Conservation (phyloP, 2,113 vertebrate genomes). For the Crotalus helleri region DNA sequence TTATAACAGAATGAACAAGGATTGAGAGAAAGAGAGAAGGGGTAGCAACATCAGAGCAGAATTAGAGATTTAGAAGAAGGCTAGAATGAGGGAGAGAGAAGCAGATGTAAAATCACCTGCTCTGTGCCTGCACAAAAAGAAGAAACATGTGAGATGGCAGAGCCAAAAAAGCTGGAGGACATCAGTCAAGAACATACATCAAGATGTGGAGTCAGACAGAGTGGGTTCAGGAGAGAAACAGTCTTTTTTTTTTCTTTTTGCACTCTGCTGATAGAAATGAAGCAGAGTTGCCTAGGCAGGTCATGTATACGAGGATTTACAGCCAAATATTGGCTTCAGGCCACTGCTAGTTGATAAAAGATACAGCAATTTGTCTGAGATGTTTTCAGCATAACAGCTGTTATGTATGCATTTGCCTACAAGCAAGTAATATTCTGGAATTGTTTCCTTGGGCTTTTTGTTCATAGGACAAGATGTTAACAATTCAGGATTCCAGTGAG, state of each 20-base stretch:
- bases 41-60: background rate
- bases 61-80: background rate
- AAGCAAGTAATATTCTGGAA: conserved; percentile 37
- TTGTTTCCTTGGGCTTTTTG: conserved; percentile 25
- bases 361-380: background rate
- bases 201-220: background rate
- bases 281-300: background rate
- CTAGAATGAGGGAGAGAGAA: background rate
- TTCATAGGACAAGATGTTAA: conserved; percentile 40
- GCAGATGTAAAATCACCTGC: no score
- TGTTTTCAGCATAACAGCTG: background rate
- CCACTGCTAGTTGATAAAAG: conserved; percentile 8
- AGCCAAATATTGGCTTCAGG: background rate
- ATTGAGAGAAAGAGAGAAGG: background rate
- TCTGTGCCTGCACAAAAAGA: background rate
- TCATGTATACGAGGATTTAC: background rate
- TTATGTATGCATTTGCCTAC: conserved; percentile 10
- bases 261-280: background rate
- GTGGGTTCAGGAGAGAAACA: background rate
- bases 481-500: conserved; percentile 28
- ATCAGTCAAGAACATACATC: background rate
- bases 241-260: background rate
- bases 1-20: background rate
- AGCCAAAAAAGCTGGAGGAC: background rate
- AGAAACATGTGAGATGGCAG: background rate